Conservation (phyloP, 2,888 invertebrate genomes). For the Rhabditoides inermis region DNA sequence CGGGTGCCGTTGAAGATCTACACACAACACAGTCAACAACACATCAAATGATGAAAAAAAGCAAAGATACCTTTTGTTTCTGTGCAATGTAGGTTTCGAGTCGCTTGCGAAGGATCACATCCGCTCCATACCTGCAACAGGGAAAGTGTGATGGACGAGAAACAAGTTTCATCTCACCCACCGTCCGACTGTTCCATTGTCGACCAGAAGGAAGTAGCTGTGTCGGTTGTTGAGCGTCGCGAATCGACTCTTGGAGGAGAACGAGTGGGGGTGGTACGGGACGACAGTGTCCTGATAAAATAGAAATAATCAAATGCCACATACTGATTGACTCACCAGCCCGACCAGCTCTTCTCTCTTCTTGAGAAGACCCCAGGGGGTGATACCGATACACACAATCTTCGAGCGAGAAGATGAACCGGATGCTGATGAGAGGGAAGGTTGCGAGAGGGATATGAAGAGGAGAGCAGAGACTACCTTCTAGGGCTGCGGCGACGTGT, state of each 20-base stretch:
- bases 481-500: constrained; percentile 64
- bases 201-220: constrained; percentile 90
- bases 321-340: constrained; percentile 10
- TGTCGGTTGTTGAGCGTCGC: constrained; percentile 78
- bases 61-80: constrained; percentile 47
- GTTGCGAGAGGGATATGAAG: neutral
- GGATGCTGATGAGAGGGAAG: constrained; percentile 10
- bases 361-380: constrained; percentile 89
- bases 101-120: constrained; percentile 81
- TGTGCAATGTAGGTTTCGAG: constrained; percentile 79
- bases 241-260: constrained; percentile 31
- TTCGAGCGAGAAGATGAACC: constrained; percentile 36
- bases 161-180: too few relatives aligned
- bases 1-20: constrained; percentile 24
- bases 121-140: constrained; percentile 63
- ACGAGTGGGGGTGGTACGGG: constrained; percentile 37
- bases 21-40: neutral
- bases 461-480: constrained; percentile 22
- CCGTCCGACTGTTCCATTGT: constrained; percentile 87
- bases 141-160: neutral
- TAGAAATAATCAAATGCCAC: neutral
- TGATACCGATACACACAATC: constrained; percentile 88
- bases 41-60: constrained; percentile 2
- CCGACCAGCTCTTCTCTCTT: constrained; percentile 42
- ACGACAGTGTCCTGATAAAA: constrained; percentile 35